Base-by-base conservation (phyloP, 2,888 invertebrate species). In the Epistrophella euchroma region DNA sequence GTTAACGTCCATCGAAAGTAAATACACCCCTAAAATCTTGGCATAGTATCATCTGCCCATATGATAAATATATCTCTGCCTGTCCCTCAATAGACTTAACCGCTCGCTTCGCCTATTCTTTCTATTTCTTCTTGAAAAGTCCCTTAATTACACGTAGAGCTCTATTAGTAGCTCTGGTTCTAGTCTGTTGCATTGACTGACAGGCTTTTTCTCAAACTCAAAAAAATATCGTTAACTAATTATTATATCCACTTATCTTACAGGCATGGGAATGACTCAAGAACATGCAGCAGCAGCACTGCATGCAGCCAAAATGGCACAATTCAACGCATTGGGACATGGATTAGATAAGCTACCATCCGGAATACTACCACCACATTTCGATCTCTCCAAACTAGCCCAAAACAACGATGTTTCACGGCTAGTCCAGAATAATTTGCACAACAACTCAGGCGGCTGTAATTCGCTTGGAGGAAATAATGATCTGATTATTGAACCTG, bases 261-360 rank as follows among this genome's bases (percentile, higher is more conserved):
- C 78, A 92, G 93, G 92, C 78, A 94, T 95, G 93, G 94, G 94
- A 13, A 94, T 95, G 91, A 94, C 94, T 88, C 94, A 94, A 62
- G 95, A 95, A 85, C 95, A 95, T 89, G 95, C 95, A 2, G 94
- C 95, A 88, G 96, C 96, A 0, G 96, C 96, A 5, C 94, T 96
- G 91, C 96, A 96, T 90, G 96, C 96, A 1, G 96, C 96, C 37
- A 96, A 96, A 92, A 93, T 96, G 91, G 96, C 96, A 28, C 96
- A 96, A 89, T 93, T 96, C 91, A 96, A 95, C 90, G 96, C 96
- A 6, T 94, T 95, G 93, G 94, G 93, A 3, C 93, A 94, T 84
- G 91, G 92, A 45, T 88, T 93, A 58, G 94, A 94, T 83, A 95
- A 94, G 89, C 92, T 94, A n/a, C 94, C 94, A 13, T 89, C 92